Percentiles rank a stretch among this genome's conserved stretches.
Conservation (phyloP, 2,113 vertebrate species). For the Clarias macrocephalus region DNA sequence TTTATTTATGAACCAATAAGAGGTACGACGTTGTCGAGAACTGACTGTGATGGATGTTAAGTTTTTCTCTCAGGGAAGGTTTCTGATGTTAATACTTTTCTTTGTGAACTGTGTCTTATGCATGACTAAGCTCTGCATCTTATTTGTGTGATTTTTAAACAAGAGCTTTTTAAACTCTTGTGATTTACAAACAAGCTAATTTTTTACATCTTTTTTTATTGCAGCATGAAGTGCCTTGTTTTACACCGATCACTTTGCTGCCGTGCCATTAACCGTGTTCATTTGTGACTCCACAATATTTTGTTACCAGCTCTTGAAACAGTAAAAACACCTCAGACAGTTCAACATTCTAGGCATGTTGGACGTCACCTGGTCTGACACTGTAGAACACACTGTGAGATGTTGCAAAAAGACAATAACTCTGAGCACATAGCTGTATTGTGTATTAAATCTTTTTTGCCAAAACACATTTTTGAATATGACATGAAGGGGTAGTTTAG, state of each 20-base stretch:
- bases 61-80: conserved; percentile 33
- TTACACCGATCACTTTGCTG: conserved; percentile 38
- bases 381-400: conserved; percentile 37
- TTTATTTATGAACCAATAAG: not conserved
- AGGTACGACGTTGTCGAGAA: conserved; percentile 12
- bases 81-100: conserved; percentile 4
- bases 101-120: not conserved
- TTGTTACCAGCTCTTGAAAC: conserved; percentile 4
- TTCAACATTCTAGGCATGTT: not conserved
- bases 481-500: conserved; percentile 28
- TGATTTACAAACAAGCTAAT: conserved; percentile 21
- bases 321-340: not conserved
- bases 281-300: not conserved
- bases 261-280: not conserved
- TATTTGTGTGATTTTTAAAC: not conserved
- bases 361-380: not conserved
- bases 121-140: not conserved
- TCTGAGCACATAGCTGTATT: conserved; percentile 18
- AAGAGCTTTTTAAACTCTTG: conserved; percentile 21
- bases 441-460: not conserved
- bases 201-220: conserved; percentile 10
- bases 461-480: not conserved
- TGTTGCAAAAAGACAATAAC: conserved; percentile 11
- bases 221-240: conserved; percentile 52
- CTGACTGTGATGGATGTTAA: not conserved